These are phyloP conservation scores for Chymomyza costata DNA, from an alignment of 1,140 invertebrate species.

Conservation along the genomic window DNA sequence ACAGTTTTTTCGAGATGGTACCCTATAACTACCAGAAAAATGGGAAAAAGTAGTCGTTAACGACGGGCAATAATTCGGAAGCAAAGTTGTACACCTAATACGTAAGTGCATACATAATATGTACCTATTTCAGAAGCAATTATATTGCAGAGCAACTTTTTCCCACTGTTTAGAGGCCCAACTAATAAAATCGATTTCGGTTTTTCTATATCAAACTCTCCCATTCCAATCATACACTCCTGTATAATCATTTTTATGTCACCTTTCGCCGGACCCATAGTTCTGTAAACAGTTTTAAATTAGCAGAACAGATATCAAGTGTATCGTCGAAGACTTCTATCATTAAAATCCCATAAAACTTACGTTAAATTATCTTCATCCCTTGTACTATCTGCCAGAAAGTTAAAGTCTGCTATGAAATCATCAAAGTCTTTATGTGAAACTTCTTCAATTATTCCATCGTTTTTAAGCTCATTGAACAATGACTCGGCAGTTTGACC, in stretches of 20 bases:
- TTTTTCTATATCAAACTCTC: constrained; percentile 82
- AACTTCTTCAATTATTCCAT: constrained; percentile 84
- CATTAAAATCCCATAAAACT: too few species aligned
- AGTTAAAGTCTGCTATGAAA: constrained; percentile 84
- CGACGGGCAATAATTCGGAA: too few species aligned
- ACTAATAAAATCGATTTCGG: constrained; percentile 85
- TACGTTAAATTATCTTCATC: constrained; percentile 60
- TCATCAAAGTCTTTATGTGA: constrained; percentile 79
- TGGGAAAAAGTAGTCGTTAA: too few species aligned
- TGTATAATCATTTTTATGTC: constrained; percentile 79
- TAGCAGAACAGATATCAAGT: neutral
- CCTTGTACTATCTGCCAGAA: constrained; percentile 78
- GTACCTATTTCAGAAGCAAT: constrained; percentile 85
- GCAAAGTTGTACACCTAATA: too few species aligned
- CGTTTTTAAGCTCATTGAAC: constrained; percentile 86
- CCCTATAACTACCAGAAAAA: too few species aligned
- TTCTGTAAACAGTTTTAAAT: constrained; percentile 65
- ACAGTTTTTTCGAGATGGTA: too few species aligned
- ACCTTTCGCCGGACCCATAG: constrained; percentile 78
- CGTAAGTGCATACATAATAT: too few species aligned
- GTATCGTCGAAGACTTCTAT: neutral
- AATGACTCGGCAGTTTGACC: constrained; percentile 84
- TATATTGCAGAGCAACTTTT: constrained; percentile 85
- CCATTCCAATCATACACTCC: constrained; percentile 73
- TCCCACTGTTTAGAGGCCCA: constrained; percentile 86